Evolutionary conservation across 2,888 invertebrate species (phyloP), one percentile per base, ranked within the genome.

Genomic region (Crossocerus cetratus): DNA sequence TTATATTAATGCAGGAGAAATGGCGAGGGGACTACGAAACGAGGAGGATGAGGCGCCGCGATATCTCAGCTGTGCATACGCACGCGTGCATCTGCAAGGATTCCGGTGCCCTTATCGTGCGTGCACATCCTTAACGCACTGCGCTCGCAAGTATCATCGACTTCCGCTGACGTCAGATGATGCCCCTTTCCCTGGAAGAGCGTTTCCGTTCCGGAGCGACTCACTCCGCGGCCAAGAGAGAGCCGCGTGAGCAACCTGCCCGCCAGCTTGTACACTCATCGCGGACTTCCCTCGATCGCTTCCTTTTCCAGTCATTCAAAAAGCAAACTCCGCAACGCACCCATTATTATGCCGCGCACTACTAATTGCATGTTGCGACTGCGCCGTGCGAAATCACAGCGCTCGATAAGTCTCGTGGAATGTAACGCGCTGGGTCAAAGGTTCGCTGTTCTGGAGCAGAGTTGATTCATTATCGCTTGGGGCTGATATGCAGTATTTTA

Each of bases 131-230:
- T 80, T 70, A 72, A 77, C 63, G 61, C 61, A 45, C 43, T 60
- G 54, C 64, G 71, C 63, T 80, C 64, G 69, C 70, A 74, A 70
- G 64, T 82, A 82, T 82, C 75, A 67, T 76, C 69, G 58, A 71
- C 79, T 81, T 82, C 82, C 82, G 78, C 65, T 82, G 77, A 81
- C 76, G 77, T 75, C 74, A 75, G 58, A 60, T 55, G 69, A 32
- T 4, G 70, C 62, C 72, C 69, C 76, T 72, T 81, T 74, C 72
- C 62, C 69, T 58, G 59, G 67, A 64, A 71, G 64, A 57, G 18
- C 61, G 65, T 64, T 78, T 82, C 82, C 80, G 76, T 59, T 55
- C 63, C 43, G 58, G 60, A 68, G 69, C n/a, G n/a, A 77, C 66
- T 65, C 49, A 49, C 49, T 49, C 16, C 32, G 11, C 5, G 32